These are phyloP conservation scores for Pituophis catenifer DNA, from an alignment of 2,113 vertebrate species.

Conservation along the genomic window DNA sequence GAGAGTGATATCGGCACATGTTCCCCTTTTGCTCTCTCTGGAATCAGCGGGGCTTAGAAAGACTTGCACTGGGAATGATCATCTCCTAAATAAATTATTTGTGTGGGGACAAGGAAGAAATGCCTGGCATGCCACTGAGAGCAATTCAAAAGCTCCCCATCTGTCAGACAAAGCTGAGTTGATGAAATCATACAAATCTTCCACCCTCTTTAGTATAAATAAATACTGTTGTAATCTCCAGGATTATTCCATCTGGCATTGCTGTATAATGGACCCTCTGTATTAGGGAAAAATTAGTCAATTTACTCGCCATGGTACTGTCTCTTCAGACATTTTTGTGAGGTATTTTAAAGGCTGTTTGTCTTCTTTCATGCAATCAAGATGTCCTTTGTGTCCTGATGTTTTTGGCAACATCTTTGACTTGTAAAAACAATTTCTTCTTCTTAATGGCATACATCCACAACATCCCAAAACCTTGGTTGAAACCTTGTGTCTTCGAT, in stretches of 20 bases:
- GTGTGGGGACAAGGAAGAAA: conserved; percentile 36
- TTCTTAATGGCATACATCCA: not conserved
- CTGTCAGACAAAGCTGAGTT: not conserved
- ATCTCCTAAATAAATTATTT: conserved; percentile 25
- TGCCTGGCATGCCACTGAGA: not conserved
- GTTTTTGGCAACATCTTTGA: not conserved
- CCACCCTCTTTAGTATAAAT: not conserved
- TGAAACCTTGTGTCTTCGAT: not conserved
- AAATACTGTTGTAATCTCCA: not conserved
- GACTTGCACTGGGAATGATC: not conserved
- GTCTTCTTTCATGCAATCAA: not conserved
- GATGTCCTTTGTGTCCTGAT: not conserved
- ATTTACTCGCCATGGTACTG: not conserved
- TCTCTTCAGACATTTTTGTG: not conserved
- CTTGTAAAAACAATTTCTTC: not conserved
- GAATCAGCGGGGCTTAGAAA: not conserved
- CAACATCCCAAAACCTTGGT: not conserved
- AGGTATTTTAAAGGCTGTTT: not conserved
- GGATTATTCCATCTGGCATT: not conserved
- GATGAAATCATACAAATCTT: not conserved
- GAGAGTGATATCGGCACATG: not conserved
- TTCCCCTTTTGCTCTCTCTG: not conserved
- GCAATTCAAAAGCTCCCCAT: not conserved
- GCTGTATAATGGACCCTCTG: not conserved
- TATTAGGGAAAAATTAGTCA: not conserved